phyloP scores from a whole-genome alignment of 2,797 vertebrate species.

The Pelobates cultripes region DNA sequence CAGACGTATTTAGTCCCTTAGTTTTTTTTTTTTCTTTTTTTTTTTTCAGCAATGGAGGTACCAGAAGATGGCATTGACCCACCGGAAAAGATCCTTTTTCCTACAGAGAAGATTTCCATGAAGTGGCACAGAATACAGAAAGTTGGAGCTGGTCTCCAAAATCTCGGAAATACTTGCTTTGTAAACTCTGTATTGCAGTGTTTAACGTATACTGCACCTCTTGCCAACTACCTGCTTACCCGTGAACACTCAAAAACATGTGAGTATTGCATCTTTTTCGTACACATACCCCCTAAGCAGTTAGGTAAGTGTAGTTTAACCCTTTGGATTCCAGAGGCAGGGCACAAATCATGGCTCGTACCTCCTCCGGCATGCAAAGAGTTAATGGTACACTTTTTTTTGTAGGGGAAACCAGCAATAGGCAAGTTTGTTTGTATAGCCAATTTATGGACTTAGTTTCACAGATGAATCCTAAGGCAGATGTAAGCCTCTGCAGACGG shows the following conservation, averaged over 20 bases:
- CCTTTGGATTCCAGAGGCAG: background rate
- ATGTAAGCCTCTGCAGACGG: background rate
- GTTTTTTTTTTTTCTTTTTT: background rate
- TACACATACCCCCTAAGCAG: background rate
- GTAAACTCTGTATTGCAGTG: slow-evolving; percentile 95
- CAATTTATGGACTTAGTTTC: background rate
- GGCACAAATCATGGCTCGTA: background rate
- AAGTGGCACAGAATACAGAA: slow-evolving; percentile 90
- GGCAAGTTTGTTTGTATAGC: too few relatives aligned
- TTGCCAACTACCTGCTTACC: slow-evolving; percentile 94
- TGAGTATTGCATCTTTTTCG: slow-evolving; percentile 63
- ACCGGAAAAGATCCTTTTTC: slow-evolving; percentile 92
- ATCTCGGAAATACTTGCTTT: slow-evolving; percentile 96
- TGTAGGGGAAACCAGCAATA: background rate
- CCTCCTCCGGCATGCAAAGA: background rate
- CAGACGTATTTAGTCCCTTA: background rate
- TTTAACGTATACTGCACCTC: slow-evolving; percentile 92
- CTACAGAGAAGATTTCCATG: slow-evolving; percentile 87
- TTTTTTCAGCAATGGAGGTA: slow-evolving; percentile 70
- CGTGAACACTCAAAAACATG: slow-evolving; percentile 95
- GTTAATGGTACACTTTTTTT: background rate
- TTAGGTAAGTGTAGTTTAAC: slow-evolving; percentile 18
- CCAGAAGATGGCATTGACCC: slow-evolving; percentile 88
- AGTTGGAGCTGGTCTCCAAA: slow-evolving; percentile 93
- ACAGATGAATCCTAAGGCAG: background rate